These are phyloP conservation scores for Tragelaphus imberbis DNA, from an alignment of 2,113 vertebrate genomes.

Conservation along the genomic window DNA sequence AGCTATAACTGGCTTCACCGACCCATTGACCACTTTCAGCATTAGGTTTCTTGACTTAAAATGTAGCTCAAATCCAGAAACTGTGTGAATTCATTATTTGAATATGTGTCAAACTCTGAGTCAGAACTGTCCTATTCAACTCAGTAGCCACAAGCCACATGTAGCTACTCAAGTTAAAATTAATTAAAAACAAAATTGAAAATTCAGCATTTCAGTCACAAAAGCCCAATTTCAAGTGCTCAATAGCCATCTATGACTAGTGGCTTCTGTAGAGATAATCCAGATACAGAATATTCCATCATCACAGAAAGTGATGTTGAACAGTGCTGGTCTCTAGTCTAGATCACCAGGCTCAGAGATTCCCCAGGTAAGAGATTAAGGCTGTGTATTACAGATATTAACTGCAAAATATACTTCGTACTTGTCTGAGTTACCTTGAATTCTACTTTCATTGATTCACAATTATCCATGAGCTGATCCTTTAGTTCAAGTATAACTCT, in stretches of 20 bases:
- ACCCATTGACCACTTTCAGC: background rate
- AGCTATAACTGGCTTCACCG: background rate
- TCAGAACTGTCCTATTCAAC: background rate
- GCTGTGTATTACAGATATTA: background rate
- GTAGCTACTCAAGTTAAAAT: background rate
- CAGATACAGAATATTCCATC: background rate
- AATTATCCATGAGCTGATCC: background rate
- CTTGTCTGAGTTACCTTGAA: background rate
- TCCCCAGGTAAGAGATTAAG: background rate
- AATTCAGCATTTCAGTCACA: background rate
- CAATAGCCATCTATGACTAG: background rate
- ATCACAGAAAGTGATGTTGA: background rate
- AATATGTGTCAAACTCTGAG: background rate
- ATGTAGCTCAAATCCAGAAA: background rate
- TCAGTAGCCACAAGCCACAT: background rate
- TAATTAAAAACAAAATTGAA: constrained; percentile 17
- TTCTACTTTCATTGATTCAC: background rate
- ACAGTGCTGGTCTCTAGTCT: background rate
- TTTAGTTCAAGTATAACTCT: background rate
- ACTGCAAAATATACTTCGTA: background rate
- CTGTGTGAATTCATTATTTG: background rate
- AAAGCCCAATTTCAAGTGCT: background rate
- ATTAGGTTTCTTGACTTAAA: background rate
- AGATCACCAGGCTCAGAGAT: background rate
- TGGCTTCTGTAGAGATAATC: background rate